Conservation (phyloP, 1,140 invertebrate genomes). For the Cherax destructor region DNA sequence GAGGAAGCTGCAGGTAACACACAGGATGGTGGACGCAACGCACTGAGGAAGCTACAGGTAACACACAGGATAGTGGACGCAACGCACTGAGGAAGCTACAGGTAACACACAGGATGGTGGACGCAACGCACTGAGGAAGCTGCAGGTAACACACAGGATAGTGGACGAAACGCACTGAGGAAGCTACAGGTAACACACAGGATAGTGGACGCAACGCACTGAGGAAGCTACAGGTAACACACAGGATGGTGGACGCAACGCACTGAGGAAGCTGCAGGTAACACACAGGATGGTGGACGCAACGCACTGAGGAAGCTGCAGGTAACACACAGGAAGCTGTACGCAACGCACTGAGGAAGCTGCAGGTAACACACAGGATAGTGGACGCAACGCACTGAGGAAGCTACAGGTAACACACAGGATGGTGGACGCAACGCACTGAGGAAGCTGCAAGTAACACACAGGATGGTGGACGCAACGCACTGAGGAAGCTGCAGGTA, state of each 20-base stretch:
- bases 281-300: not conserved
- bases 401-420: not conserved
- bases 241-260: not conserved
- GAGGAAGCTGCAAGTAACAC: not conserved
- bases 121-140: not conserved
- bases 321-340: no score
- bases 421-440: not conserved
- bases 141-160: not conserved
- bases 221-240: not conserved
- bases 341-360: not conserved
- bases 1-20: not conserved
- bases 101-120: not conserved
- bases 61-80: not conserved
- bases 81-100: not conserved
- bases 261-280: not conserved
- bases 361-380: not conserved
- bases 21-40: not conserved
- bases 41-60: not conserved
- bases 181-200: not conserved
- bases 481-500: not conserved
- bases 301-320: not conserved
- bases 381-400: not conserved
- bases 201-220: not conserved
- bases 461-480: not conserved
- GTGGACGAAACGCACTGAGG: not conserved